Evolutionary conservation across 1,140 invertebrate species (phyloP), one percentile per base, ranked within the genome.

Genomic region (Bilobella aurantiaca): DNA sequence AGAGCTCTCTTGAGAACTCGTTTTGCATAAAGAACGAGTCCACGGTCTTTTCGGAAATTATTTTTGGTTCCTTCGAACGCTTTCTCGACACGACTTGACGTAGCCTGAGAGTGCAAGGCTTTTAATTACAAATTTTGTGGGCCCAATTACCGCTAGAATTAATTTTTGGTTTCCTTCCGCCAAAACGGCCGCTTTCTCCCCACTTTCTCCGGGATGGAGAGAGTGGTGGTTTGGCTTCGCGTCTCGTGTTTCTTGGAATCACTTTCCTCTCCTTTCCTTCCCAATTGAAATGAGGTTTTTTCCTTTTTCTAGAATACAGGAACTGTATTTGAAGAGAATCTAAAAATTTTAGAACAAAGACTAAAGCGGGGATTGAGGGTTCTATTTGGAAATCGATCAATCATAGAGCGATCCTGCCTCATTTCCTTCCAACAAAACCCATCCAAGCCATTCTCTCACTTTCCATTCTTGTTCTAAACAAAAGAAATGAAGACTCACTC

Each of bases 361-460:
- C n/a, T n/a, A n/a, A n/a, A n/a, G n/a, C n/a, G 34, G 34, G 34
- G 25, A 53, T 5, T 53, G 23, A 23, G 25, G 49, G 12, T 53
- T 53, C 49, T 53, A 12, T 53, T 12, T 16, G 23, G 49, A 53
- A 53, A 53, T 53, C 49, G 49, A 53, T 53, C 49, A 53, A 53
- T 53, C 49, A 53, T 53, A 8, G 8, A 42, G 18, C 34, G 34
- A 42, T 42, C 34, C 34, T 42, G 8, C 34, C 34, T 42, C 34
- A 42, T 42, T 42, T 18, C 34, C 34, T 12, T 42, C 18, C 34
- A 12, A 42, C 53, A 57, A 23, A 57, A 57, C 23, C 27, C 27
- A 12, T n/a, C n/a, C n/a, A n/a, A n/a, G n/a, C 31, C 14, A 29
- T 23, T 16, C 8, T 56, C 23, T 56, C 49, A 56, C n/a, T n/a